A percentile compares a stretch with the other conserved stretches of the same genome.
Conservation (phyloP, 2,797 vertebrate genomes). For the Muraenolepis orangiensis region DNA sequence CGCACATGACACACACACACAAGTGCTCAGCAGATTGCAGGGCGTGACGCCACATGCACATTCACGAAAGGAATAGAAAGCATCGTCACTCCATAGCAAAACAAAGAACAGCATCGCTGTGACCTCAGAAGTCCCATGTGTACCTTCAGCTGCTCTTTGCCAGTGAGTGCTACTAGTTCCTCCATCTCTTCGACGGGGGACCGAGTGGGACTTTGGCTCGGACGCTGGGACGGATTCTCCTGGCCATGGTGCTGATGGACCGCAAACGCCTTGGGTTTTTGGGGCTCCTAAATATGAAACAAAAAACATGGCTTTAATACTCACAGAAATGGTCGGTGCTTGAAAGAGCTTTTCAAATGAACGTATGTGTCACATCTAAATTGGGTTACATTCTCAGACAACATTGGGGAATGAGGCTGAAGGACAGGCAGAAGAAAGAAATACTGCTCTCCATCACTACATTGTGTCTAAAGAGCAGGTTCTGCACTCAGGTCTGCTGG, state of each 20-base stretch:
- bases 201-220: constrained; percentile 46
- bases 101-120: not conserved
- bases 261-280: constrained; percentile 29
- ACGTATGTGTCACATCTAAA: not conserved
- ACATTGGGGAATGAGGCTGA: not conserved
- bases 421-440: too few relatives aligned
- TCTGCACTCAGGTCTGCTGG: not conserved
- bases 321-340: not conserved
- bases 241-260: constrained; percentile 38
- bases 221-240: constrained; percentile 40
- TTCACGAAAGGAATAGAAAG: not conserved
- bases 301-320: constrained; percentile 8
- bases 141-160: constrained; percentile 75
- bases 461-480: not conserved
- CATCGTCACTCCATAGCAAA: not conserved
- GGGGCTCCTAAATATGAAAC: constrained; percentile 44
- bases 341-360: not conserved
- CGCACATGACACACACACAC: too few relatives aligned
- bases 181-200: constrained; percentile 57
- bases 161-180: constrained; percentile 59
- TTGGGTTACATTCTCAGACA: not conserved
- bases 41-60: not conserved
- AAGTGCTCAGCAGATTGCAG: not conserved
- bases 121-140: not conserved
- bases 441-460: not conserved